phyloP scores from a whole-genome alignment of 1,140 invertebrate genomes.

The Drosophila setifemur region DNA sequence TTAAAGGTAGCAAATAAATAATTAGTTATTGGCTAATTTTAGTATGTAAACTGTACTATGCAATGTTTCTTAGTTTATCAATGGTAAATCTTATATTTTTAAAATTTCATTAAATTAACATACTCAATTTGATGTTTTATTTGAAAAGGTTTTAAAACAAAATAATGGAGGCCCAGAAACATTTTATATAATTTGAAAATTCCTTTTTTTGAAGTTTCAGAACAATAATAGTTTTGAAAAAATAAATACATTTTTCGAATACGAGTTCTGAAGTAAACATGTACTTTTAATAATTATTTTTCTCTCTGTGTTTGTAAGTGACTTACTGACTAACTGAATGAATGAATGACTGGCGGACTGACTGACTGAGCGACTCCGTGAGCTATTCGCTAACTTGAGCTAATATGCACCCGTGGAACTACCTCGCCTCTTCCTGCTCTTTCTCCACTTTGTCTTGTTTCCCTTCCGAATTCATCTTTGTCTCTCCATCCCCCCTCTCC shows the following conservation, averaged over 20 bases:
- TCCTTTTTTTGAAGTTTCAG: too few relatives aligned
- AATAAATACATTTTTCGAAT: background rate
- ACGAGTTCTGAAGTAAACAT: too few relatives aligned
- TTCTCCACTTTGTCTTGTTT: background rate
- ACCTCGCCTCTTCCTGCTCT: slow-evolving; percentile 8
- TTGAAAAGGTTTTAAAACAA: too few relatives aligned
- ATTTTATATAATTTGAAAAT: background rate
- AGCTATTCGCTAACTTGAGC: slow-evolving; percentile 5
- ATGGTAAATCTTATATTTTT: too few relatives aligned
- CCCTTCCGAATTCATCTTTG: background rate
- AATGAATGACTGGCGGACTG: too few relatives aligned
- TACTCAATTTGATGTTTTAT: too few relatives aligned
- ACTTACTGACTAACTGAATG: slow-evolving; percentile 8
- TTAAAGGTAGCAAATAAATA: too few relatives aligned
- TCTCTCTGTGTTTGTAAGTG: slow-evolving; percentile 6
- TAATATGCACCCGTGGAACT: slow-evolving; percentile 52
- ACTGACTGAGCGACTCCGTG: background rate
- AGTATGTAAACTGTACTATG: too few relatives aligned
- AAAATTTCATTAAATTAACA: too few relatives aligned
- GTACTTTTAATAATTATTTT: background rate
- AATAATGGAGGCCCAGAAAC: too few relatives aligned
- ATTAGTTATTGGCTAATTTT: too few relatives aligned
- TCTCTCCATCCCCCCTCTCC: background rate
- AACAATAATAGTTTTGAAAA: background rate
- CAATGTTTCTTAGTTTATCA: too few relatives aligned